These are phyloP conservation scores for Danio aesculapii DNA, from an alignment of 2,797 vertebrate species.

Conservation along the genomic window DNA sequence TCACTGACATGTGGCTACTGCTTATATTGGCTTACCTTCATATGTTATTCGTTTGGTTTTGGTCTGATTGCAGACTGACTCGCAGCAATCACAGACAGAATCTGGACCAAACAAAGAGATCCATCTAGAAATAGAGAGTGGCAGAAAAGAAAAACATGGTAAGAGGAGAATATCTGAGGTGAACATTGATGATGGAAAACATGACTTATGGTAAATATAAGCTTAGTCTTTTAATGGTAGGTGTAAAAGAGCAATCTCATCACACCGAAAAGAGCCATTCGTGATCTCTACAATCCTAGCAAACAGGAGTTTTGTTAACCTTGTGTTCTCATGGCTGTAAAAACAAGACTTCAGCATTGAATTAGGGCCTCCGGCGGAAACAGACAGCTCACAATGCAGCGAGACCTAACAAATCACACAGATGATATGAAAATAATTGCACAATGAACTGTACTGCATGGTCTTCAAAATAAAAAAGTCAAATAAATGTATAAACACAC, in stretches of 20 bases:
- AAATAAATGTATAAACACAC: constrained; percentile 53
- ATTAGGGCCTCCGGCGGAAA: constrained; percentile 61
- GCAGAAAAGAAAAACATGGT: neutral
- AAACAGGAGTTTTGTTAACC: constrained; percentile 56
- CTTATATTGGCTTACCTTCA: constrained; percentile 64
- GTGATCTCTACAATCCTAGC: neutral
- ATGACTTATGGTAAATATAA: too few relatives aligned
- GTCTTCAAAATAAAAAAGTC: neutral
- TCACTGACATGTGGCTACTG: neutral
- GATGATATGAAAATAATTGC: neutral
- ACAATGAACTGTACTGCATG: neutral
- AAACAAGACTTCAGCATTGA: constrained; percentile 76
- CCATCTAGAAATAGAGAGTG: constrained; percentile 68
- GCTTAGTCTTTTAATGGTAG: too few relatives aligned
- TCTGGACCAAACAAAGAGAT: constrained; percentile 68
- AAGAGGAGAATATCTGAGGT: neutral
- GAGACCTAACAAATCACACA: constrained; percentile 65
- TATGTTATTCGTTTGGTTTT: constrained; percentile 62
- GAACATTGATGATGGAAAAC: neutral
- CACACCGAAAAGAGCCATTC: neutral
- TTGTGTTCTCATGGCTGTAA: constrained; percentile 59
- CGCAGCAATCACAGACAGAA: constrained; percentile 76
- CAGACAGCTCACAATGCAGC: constrained; percentile 71
- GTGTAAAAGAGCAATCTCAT: too few relatives aligned
- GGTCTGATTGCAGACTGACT: constrained; percentile 68